Conservation (phyloP, 2,113 vertebrate species). For the Chionodraco myersi region DNA sequence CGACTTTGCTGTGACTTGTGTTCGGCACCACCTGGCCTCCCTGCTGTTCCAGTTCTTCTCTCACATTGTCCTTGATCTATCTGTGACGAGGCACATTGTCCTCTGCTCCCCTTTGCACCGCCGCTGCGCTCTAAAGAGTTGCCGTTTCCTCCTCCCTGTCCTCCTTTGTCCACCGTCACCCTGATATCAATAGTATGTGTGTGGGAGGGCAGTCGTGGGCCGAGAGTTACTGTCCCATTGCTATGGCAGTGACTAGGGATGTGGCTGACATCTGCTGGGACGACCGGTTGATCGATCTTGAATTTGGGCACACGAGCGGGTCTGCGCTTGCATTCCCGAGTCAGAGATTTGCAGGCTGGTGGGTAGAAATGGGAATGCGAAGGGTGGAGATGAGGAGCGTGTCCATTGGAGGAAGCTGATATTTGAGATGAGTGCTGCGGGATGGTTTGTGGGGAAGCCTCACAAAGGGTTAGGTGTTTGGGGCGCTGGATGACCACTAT, state of each 20-base stretch:
- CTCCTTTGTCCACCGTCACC: constrained; percentile 80
- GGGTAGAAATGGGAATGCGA: constrained; percentile 72
- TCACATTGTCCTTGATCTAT: constrained; percentile 75
- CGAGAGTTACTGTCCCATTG: constrained; percentile 83
- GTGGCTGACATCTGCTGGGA: constrained; percentile 55
- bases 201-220: constrained; percentile 81
- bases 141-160: constrained; percentile 60
- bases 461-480: constrained; percentile 80
- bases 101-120: constrained; percentile 68
- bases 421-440: constrained; percentile 76
- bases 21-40: constrained; percentile 63
- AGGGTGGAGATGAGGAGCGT: constrained; percentile 66
- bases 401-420: constrained; percentile 67
- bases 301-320: constrained; percentile 71
- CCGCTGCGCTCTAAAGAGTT: constrained; percentile 74
- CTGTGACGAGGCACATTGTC: constrained; percentile 73
- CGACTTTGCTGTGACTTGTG: constrained; percentile 71
- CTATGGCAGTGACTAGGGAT: constrained; percentile 82
- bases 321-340: constrained; percentile 83
- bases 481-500: constrained; percentile 87
- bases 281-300: constrained; percentile 67
- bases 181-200: constrained; percentile 85
- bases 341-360: constrained; percentile 73
- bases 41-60: constrained; percentile 64
- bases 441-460: constrained; percentile 79